A percentile compares a stretch with the other conserved stretches of the same genome.
Conservation (phyloP, 2,888 invertebrate species). For the Noctuana brunneofusca region DNA sequence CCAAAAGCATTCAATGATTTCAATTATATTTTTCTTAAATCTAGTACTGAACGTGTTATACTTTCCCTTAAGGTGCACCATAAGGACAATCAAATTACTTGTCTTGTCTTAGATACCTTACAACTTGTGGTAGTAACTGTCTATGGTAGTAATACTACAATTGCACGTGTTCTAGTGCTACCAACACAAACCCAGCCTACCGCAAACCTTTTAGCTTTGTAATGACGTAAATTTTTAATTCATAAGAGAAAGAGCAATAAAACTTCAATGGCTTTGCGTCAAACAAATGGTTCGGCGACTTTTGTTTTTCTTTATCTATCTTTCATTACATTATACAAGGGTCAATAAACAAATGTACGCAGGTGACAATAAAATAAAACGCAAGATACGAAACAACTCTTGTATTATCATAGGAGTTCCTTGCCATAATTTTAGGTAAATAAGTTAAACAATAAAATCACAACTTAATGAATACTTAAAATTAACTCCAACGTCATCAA, state of each 20-base stretch:
- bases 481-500: slow-evolving; percentile 70
- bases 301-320: background rate
- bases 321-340: background rate
- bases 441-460: slow-evolving; percentile 81
- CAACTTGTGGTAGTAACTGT: too few relatives aligned
- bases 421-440: slow-evolving; percentile 82
- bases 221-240: background rate
- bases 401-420: slow-evolving; percentile 78
- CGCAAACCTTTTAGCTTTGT: too few relatives aligned
- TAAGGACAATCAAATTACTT: too few relatives aligned
- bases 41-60: too few relatives aligned
- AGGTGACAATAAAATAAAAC: slow-evolving; percentile 43
- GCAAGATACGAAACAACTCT: slow-evolving; percentile 62
- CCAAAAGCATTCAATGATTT: too few relatives aligned
- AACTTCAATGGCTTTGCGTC: background rate
- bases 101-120: too few relatives aligned
- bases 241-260: background rate
- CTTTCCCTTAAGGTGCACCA: too few relatives aligned
- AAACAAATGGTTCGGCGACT: slow-evolving; percentile 8
- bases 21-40: too few relatives aligned
- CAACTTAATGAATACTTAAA: slow-evolving; percentile 82
- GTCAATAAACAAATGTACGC: slow-evolving; percentile 3
- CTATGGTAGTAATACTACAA: too few relatives aligned
- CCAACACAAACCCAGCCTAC: too few relatives aligned
- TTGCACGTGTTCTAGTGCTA: too few relatives aligned